Evolutionary conservation across 2,888 invertebrate genomes (phyloP).

Genomic region (Oconnorella tubifera): DNA sequence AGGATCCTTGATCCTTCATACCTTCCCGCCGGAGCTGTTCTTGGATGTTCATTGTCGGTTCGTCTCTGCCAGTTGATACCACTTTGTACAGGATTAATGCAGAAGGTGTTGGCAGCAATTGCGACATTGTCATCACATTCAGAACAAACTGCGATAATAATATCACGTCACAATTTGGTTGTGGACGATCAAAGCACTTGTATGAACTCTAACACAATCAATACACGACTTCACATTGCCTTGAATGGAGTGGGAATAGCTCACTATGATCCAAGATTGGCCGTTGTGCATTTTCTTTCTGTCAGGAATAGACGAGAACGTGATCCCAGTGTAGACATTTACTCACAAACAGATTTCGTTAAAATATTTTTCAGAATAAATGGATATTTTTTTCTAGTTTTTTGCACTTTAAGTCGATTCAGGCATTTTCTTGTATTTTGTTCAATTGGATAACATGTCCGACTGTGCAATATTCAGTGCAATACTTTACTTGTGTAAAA

Average conservation of each 20-base stretch:
- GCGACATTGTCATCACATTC: conserved; percentile 1
- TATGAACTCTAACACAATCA: not conserved
- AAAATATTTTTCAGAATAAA: not conserved
- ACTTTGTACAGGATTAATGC: not conserved
- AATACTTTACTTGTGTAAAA: not conserved
- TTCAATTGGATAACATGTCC: not conserved
- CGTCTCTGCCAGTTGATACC: conserved; percentile 1
- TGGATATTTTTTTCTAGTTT: not conserved
- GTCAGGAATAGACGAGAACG: conserved; percentile 1
- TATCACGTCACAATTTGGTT: conserved; percentile 1
- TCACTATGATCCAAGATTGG: conserved; percentile 1
- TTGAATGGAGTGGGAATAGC: not conserved
- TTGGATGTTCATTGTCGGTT: conserved; percentile 1
- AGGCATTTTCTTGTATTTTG: not conserved
- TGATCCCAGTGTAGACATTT: conserved; percentile 1
- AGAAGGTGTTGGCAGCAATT: conserved; percentile 2
- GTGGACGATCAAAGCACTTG: not conserved
- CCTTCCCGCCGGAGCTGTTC: not conserved
- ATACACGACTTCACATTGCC: conserved; percentile 1
- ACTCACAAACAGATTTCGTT: not conserved
- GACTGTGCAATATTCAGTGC: conserved; percentile 1
- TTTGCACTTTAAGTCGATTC: not conserved
- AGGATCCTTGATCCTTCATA: not conserved
- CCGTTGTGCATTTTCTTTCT: not conserved
- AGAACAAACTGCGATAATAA: not conserved